These are phyloP conservation scores for Holcopasites calliopsidis DNA, from an alignment of 1,140 invertebrate genomes.

Conservation along the genomic window DNA sequence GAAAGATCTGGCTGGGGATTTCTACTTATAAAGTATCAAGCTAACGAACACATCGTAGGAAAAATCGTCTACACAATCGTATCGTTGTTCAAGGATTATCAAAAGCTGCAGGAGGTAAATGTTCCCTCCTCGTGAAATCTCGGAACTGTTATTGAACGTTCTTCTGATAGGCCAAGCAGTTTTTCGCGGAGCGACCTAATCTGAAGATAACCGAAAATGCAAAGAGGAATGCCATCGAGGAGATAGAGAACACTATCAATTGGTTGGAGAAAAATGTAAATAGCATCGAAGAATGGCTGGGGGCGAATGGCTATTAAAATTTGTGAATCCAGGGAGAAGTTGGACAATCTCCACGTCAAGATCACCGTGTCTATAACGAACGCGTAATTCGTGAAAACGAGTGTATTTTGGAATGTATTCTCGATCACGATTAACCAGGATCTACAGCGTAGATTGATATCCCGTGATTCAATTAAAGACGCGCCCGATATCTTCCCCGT, in stretches of 20 bases:
- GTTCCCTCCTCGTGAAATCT: neutral
- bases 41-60: constrained; percentile 4
- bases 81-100: constrained; percentile 25
- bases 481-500: neutral
- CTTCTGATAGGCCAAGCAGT: constrained; percentile 6
- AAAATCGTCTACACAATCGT: neutral
- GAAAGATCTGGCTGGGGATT: constrained; percentile 4
- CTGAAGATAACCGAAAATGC: neutral
- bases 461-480: neutral
- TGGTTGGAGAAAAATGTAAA: constrained; percentile 12
- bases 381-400: neutral
- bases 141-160: too few relatives aligned
- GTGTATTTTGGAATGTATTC: neutral
- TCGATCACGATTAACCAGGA: neutral
- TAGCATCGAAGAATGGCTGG: constrained; percentile 17
- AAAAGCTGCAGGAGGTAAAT: constrained; percentile 17
- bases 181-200: neutral
- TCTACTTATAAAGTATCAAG: neutral
- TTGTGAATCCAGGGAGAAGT: neutral
- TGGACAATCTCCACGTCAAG: too few relatives aligned
- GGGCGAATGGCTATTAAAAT: neutral
- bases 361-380: neutral
- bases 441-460: neutral
- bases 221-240: constrained; percentile 30
- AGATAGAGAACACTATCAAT: constrained; percentile 27